Conservation (phyloP, 2,888 invertebrate species). For the Harpagoxenus sublaevis region DNA sequence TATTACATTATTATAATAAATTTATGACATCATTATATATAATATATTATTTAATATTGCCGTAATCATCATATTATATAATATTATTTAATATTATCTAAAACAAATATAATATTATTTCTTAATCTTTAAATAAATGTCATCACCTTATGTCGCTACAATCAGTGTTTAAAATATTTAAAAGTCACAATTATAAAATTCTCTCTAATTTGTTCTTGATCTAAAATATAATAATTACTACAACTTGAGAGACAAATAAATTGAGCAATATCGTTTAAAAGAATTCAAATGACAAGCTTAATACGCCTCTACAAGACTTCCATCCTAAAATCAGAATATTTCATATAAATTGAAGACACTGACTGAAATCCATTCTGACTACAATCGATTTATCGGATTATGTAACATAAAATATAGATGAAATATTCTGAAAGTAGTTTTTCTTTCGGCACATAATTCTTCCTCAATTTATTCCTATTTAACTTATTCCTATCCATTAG, state of each 20-base stretch:
- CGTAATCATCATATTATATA: too few relatives aligned
- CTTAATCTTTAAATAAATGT: too few relatives aligned
- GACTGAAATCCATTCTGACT: not conserved
- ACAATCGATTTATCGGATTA: not conserved
- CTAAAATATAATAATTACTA: conserved; percentile 1
- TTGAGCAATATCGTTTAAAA: not conserved
- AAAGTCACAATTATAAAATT: not conserved
- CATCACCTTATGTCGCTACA: too few relatives aligned
- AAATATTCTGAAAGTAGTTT: not conserved
- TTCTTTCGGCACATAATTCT: not conserved
- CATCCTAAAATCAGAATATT: not conserved
- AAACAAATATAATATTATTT: too few relatives aligned
- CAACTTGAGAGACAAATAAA: not conserved
- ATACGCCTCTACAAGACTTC: not conserved
- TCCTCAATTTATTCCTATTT: not conserved
- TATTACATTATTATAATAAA: not conserved
- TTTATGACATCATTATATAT: not conserved
- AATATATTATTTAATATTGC: not conserved
- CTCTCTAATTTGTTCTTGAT: not conserved
- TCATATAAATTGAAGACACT: not conserved
- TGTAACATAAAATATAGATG: not conserved
- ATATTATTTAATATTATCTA: too few relatives aligned
- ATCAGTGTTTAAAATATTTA: not conserved
- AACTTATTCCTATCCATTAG: not conserved
- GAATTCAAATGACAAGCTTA: not conserved